Conservation (phyloP, 2,888 invertebrate species). For the Caenorhabditis virilis region DNA sequence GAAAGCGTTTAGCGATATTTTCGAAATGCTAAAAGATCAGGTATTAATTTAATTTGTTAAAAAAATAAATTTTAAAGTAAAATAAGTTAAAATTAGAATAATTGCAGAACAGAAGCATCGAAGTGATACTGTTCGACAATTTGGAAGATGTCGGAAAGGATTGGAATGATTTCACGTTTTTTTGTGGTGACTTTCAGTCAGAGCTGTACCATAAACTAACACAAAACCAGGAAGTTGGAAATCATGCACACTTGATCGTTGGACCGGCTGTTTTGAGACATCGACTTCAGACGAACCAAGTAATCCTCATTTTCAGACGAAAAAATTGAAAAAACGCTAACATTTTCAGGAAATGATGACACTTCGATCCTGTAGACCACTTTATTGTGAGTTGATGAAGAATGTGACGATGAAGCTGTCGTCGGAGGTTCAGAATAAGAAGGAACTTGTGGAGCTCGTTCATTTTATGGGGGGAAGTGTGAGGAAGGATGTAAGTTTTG, state of each 20-base stretch:
- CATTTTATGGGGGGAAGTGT: conserved; percentile 97
- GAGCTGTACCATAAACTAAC: conserved; percentile 23
- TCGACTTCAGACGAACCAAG: conserved; percentile 23
- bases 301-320: not conserved
- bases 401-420: conserved; percentile 38
- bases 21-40: conserved; percentile 23
- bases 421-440: conserved; percentile 29
- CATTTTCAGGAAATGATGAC: conserved; percentile 28
- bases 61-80: not conserved
- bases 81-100: not conserved
- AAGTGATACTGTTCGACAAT: conserved; percentile 15
- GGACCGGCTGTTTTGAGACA: conserved; percentile 33
- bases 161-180: conserved; percentile 33
- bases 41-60: conserved; percentile 7
- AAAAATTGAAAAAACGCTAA: not conserved
- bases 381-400: conserved; percentile 42
- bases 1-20: conserved; percentile 16
- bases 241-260: conserved; percentile 23
- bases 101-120: conserved; percentile 24
- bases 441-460: conserved; percentile 78
- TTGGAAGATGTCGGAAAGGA: conserved; percentile 19
- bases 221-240: conserved; percentile 6
- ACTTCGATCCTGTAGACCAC: conserved; percentile 29
- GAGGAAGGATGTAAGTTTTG: conserved; percentile 70
- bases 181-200: conserved; percentile 32